A percentile compares a stretch with the other conserved stretches of the same genome.
phyloP scores from a whole-genome alignment of 2,113 vertebrate genomes.

The Laterallus jamaicensis region DNA sequence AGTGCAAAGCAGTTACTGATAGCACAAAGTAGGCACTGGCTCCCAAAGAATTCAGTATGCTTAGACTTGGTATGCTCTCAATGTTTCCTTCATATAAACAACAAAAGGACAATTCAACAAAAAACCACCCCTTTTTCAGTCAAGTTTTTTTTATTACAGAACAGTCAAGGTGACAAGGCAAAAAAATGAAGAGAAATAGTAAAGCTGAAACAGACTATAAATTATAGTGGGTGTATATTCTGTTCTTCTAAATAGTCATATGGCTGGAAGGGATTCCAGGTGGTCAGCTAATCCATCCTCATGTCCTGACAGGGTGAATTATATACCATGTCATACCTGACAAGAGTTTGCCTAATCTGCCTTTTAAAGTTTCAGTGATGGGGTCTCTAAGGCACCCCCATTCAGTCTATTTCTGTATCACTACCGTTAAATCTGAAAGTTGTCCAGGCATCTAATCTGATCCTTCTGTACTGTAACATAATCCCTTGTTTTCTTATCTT shows the following conservation, averaged over 20 bases:
- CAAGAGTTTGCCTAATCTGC: conserved; percentile 1
- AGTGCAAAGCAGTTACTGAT: not conserved
- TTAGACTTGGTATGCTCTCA: not conserved
- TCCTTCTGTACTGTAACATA: not conserved
- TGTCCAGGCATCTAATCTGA: not conserved
- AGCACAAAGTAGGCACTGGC: not conserved
- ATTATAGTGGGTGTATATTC: not conserved
- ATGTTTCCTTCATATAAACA: not conserved
- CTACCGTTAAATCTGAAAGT: not conserved
- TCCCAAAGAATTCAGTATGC: not conserved
- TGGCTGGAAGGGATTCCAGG: conserved; percentile 15
- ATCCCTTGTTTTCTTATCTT: not conserved
- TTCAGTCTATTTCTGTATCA: not conserved
- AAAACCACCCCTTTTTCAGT: not conserved
- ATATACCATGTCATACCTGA: not conserved
- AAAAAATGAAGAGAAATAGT: not conserved
- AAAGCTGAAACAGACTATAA: conserved; percentile 26
- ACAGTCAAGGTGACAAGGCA: conserved; percentile 2
- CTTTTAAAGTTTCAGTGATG: not conserved
- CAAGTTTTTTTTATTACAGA: not conserved
- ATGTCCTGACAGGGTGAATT: not conserved
- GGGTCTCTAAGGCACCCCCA: not conserved
- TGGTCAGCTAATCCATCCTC: not conserved
- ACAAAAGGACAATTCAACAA: not conserved
- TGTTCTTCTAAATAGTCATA: conserved; percentile 4